Evolutionary conservation across 2,888 invertebrate genomes (phyloP), one percentile per base, ranked within the genome.

Genomic region (Agrochola lychnidis): DNA sequence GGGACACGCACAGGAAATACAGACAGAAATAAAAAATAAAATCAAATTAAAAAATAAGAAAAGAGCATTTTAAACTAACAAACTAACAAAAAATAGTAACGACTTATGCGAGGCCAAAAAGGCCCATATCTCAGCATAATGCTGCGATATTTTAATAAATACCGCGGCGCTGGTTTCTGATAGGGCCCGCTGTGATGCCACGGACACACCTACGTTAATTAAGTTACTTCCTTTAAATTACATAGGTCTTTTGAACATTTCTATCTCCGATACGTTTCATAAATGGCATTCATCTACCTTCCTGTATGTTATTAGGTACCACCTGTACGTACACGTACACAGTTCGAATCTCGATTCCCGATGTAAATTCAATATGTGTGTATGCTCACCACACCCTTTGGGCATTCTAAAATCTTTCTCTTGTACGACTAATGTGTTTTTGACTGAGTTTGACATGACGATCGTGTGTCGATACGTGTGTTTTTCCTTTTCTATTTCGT

Each of bases 391-490:
- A 40, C 76, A 76, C 81, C 80, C 76, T 82, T 75, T 72, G 80
- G 79, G 81, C 76, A 83, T 85, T 81, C 83, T 87, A 82, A 84
- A 86, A 88, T 89, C 86, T 85, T 88, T 87, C 82, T 73, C 87
- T 78, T 83, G 87, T 87, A 85, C 75, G 64, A 67, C 75, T 84
- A 87, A 89, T 91, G 89, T 86, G 86, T 88, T 82, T 87, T 89
- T 87, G 88, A 89, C 88, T 85, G 83, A 74, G 69, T 86, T 81
- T 83, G 81, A 84, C 76, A 82, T 51, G 69, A 56, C 61, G 59
- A 62, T 62, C 36, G 67, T 42, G 48, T 48, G 75, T 72, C 53
- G 48, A 70, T 70, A 79, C 70, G 71, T 83, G 64, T 83, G 79
- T 78, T 66, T 66, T 76, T 75, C 59, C 53, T 75, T 72, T 84